Evolutionary conservation across 2,888 invertebrate species (phyloP).

Genomic region (Gari tellinella): DNA sequence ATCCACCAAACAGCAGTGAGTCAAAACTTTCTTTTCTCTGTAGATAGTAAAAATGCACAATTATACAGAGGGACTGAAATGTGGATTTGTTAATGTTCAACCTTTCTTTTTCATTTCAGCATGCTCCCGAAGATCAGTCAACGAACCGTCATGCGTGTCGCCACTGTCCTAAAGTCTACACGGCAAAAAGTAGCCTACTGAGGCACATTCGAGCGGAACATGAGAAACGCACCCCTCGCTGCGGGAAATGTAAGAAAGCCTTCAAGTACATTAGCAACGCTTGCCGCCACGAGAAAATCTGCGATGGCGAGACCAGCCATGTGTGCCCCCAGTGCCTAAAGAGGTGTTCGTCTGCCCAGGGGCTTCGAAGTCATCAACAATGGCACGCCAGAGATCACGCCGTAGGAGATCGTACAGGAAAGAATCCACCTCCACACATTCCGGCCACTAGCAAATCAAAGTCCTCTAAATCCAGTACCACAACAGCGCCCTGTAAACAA

Average conservation of each 20-base stretch:
- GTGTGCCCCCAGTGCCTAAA: constrained; percentile 13
- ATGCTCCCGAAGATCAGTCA: no score
- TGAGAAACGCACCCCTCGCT: background rate
- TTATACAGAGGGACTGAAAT: no score
- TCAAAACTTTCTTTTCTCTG: no score
- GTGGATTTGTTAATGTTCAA: no score
- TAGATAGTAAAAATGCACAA: no score
- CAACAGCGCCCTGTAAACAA: background rate
- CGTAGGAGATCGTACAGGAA: background rate
- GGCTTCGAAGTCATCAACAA: constrained; percentile 13
- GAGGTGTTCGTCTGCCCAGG: constrained; percentile 13
- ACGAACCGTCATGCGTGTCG: background rate
- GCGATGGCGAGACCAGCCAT: constrained; percentile 1
- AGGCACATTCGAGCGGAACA: constrained; percentile 9
- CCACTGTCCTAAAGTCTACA: background rate
- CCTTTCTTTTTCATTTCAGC: no score
- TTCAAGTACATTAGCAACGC: constrained; percentile 6
- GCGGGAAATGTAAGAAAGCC: constrained; percentile 11
- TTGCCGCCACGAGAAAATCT: constrained; percentile 12
- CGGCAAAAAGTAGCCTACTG: constrained; percentile 1
- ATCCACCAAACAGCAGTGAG: no score
- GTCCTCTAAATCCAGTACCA: background rate
- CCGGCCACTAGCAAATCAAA: background rate
- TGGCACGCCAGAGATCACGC: constrained; percentile 11
- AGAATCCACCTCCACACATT: background rate